Evolutionary conservation across 2,888 invertebrate species (phyloP), one percentile per base, ranked within the genome.

Genomic region (Congeria kusceri): DNA sequence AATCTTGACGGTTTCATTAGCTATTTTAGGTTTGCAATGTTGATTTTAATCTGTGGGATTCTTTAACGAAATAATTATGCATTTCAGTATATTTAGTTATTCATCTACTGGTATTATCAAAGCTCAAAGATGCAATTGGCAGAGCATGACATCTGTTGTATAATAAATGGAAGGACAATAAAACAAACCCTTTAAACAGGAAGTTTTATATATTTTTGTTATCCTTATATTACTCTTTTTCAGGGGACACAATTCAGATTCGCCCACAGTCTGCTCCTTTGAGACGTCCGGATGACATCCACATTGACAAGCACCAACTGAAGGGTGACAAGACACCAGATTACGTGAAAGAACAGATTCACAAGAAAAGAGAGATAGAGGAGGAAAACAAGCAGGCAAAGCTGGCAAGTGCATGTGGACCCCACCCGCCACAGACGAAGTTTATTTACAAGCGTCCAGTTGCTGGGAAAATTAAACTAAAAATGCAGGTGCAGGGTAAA

Each of bases 361-460:
- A 71, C 58, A 61, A 29, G 29, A 72, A 75, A 44, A 64, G 75
- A 65, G 70, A 78, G 20, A 58, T 63, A 11, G 72, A 80, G 15
- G 80, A 80, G 53, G 82, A 86, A 65, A 73, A 70, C 13, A 77
- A 77, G 20, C 82, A 84, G 46, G 47, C 80, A 4, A 77, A 80
- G 47, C 32, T 61, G 46, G 77, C 73, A 44, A 46, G 56, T 47
- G 68, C 64, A 23, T 62, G 44, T 25, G 82, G 73, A 23, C 85
- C 83, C 3, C 85, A 86, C 68, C 87, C 87, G 7, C 86, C 88
- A 28, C 84, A 86, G 23, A 86, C 89, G 4, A 90, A 89, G 53
- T 89, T 90, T 77, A 90, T 91, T 7, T 91, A 91, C 69, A 89
- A 87, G 71, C 68, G 91, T 23, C 90, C 91, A 7, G 88, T 90